phyloP scores from a whole-genome alignment of 1,140 invertebrate species.

The Drosophila guanche region DNA sequence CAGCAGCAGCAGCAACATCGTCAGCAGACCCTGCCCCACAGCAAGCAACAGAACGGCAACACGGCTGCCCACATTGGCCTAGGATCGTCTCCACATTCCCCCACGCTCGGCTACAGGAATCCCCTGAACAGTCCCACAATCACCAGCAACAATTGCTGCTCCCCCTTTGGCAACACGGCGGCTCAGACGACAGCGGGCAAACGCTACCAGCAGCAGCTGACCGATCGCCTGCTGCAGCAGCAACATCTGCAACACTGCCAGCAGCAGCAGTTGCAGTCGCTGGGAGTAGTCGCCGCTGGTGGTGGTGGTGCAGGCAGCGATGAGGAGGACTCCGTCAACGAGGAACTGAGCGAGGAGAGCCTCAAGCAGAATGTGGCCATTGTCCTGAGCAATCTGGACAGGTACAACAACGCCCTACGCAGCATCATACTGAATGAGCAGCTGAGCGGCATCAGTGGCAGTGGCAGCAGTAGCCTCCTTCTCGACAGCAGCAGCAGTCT shows the following conservation, averaged over 20 bases:
- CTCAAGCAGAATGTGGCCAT: constrained; percentile 83
- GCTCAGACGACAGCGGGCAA: constrained; percentile 53
- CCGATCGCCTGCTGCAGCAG: constrained; percentile 78
- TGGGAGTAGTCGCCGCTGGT: constrained; percentile 13
- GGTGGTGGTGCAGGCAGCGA: constrained; percentile 15
- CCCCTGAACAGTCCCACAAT: constrained; percentile 79
- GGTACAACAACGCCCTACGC: constrained; percentile 79
- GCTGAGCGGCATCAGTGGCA: constrained; percentile 64
- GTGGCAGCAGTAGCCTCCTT: constrained; percentile 42
- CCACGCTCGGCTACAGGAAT: constrained; percentile 67
- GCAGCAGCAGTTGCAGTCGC: constrained; percentile 73
- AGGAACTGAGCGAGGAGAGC: constrained; percentile 82
- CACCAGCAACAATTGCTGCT: background rate
- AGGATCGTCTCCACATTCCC: constrained; percentile 70
- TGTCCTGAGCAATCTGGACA: constrained; percentile 81
- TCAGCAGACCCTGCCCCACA: constrained; percentile 47
- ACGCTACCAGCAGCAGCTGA: constrained; percentile 76
- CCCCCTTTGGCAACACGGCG: constrained; percentile 55
- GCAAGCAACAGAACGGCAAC: constrained; percentile 67
- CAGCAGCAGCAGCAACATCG: constrained; percentile 27
- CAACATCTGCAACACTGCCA: constrained; percentile 75
- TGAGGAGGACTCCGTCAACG: constrained; percentile 40
- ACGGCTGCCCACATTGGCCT: constrained; percentile 60
- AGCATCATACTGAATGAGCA: constrained; percentile 83
- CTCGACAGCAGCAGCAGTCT: constrained; percentile 43